A percentile compares a stretch with the other conserved stretches of the same genome.
phyloP scores from a whole-genome alignment of 2,888 invertebrate species.

The Yponomeuta plumbellus region DNA sequence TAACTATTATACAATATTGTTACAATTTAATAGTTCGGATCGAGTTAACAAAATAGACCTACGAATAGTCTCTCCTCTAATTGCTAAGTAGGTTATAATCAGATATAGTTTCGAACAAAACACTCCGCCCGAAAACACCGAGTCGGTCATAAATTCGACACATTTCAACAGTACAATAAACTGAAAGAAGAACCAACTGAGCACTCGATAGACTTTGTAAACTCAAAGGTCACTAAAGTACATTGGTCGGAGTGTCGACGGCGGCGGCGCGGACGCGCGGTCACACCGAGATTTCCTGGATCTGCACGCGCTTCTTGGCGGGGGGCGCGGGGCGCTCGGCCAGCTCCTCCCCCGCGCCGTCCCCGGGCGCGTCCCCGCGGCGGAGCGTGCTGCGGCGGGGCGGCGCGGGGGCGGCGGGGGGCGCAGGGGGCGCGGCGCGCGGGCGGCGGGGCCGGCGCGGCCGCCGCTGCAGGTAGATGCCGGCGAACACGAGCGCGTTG shows the following conservation, averaged over 20 bases:
- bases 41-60: too few relatives aligned
- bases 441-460: conserved; percentile 54
- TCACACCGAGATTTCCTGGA: conserved; percentile 86
- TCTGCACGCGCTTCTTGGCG: conserved; percentile 86
- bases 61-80: too few relatives aligned
- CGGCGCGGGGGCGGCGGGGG: conserved; percentile 67
- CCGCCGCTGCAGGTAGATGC: conserved; percentile 84
- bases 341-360: conserved; percentile 40
- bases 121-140: too few relatives aligned
- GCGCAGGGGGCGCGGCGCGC: conserved; percentile 68
- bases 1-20: neutral
- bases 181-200: neutral
- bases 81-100: too few relatives aligned
- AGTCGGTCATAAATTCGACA: conserved; percentile 6
- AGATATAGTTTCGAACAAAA: too few relatives aligned
- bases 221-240: conserved; percentile 2
- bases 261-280: neutral
- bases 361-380: conserved; percentile 30
- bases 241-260: conserved; percentile 5
- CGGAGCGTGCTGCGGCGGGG: neutral
- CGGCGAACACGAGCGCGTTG: conserved; percentile 86
- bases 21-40: neutral
- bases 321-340: conserved; percentile 66
- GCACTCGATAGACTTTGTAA: conserved; percentile 10
- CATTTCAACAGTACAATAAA: conserved; percentile 6